Evolutionary conservation across 2,797 vertebrate species (phyloP).

Genomic region (Acanthis flammea): DNA sequence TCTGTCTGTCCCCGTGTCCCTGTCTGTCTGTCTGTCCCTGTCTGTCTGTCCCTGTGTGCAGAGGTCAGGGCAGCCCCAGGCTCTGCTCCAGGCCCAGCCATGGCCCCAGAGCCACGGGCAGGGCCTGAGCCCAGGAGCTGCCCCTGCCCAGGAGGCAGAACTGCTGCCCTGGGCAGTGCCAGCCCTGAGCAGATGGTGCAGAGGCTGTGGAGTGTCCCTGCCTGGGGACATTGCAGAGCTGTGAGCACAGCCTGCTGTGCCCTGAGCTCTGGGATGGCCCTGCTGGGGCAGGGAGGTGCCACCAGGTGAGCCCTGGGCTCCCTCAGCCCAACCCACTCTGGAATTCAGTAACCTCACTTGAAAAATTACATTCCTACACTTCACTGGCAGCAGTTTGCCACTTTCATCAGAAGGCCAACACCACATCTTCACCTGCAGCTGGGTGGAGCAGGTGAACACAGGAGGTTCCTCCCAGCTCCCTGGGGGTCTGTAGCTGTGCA

Average conservation of each 20-base stretch:
- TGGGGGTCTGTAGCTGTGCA: not conserved
- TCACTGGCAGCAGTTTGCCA: not conserved
- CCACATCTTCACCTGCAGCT: not conserved
- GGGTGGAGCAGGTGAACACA: not conserved
- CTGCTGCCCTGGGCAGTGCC: not conserved
- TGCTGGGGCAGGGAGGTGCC: not conserved
- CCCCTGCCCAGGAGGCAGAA: not conserved
- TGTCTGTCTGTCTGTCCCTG: no score
- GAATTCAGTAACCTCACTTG: not conserved
- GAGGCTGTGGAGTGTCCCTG: not conserved
- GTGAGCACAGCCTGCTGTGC: not conserved
- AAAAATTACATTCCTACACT: fast-evolving
- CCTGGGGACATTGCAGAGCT: not conserved
- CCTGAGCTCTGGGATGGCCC: not conserved
- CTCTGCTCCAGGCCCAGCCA: not conserved
- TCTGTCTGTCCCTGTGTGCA: not conserved
- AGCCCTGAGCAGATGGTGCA: not conserved
- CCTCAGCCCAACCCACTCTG: fast-evolving
- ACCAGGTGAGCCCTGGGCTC: no score
- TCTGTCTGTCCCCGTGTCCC: no score
- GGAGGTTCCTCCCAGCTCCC: not conserved
- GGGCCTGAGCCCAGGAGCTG: not conserved
- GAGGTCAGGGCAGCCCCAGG: not conserved
- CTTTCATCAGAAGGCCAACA: not conserved
- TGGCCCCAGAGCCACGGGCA: not conserved